Evolutionary conservation across 2,797 vertebrate genomes (phyloP), one percentile per base, ranked within the genome.

Genomic region (Phalanger gymnotis): DNA sequence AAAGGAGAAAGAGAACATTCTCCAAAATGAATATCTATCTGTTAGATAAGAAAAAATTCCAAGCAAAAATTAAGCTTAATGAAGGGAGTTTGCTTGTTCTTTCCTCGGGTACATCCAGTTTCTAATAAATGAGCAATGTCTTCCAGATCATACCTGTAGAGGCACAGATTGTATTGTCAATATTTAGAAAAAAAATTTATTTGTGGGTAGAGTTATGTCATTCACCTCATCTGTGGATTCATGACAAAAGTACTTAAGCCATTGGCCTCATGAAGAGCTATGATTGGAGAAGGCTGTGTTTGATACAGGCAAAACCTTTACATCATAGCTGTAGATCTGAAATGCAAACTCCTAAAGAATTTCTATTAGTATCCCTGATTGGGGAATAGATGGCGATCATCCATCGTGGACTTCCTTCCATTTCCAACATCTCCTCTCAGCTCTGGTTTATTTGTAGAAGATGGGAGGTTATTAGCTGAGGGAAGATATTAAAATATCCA

Each of bases 51-150:
- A 47, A 87, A 95, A 92, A 25, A 30, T 61, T 89, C 56, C 47
- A 93, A 91, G 40, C 28, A 90, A 57, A 87, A 90, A 47, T 95
- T 81, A 87, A 89, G 93, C 94, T 91, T 94, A 90, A 55, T 73
- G 55, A 90, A 96, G 98, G 97, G 96, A 97, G 95, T 98, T 98
- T 98, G 97, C 97, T 98, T 98, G 94, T 94, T 98, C 97, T 95
- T 98, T 96, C 98, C 96, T 98, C 96, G 94, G 98, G 40, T 93
- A 58, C 81, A 90, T 14, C 81, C 27, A 92, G 51, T 94, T 95
- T 95, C 90, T 89, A 52, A 53, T 57, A 97, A 96, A 94, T 94
- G 40, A 97, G 61, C 95, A 94, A 94, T 34, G 96, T 98, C 97
- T 98, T 98, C 97, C 97, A 90, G 34, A 95, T 27, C 98, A 96